Percentiles rank a stretch among this genome's conserved stretches.
Conservation (phyloP, 2,797 vertebrate species). For the Ctenopoma kingsleyae region DNA sequence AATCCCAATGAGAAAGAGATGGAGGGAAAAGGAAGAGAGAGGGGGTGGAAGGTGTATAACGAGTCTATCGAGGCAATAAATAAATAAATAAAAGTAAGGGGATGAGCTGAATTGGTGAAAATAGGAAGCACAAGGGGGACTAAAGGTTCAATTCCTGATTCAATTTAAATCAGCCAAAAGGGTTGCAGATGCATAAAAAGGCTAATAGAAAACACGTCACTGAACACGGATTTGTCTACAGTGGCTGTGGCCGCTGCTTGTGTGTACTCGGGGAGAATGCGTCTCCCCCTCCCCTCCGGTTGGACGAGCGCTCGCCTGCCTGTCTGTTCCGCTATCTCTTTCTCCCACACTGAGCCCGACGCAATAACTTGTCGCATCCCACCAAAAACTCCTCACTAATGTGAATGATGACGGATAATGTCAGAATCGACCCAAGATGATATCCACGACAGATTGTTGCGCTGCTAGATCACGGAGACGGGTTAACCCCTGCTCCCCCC, state of each 20-base stretch:
- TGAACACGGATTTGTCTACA: slow-evolving; percentile 79
- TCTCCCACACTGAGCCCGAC: slow-evolving; percentile 65
- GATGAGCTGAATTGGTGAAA: slow-evolving; percentile 35
- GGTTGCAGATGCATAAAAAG: slow-evolving; percentile 48
- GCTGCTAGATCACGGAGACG: slow-evolving; percentile 31
- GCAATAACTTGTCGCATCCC: slow-evolving; percentile 82
- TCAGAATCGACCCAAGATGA: slow-evolving; percentile 43
- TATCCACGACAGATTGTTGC: slow-evolving; percentile 24
- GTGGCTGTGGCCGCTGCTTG: slow-evolving; percentile 78
- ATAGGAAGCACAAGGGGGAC: slow-evolving; percentile 32
- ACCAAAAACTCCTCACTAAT: slow-evolving; percentile 55
- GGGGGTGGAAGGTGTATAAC: slow-evolving; percentile 59
- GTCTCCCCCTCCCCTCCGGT: slow-evolving; percentile 63
- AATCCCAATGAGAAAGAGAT: slow-evolving; percentile 67
- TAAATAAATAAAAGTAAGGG: slow-evolving; percentile 23
- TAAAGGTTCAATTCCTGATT: slow-evolving; percentile 23
- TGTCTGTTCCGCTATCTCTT: slow-evolving; percentile 66
- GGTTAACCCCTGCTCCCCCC: not conserved
- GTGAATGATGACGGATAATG: slow-evolving; percentile 44
- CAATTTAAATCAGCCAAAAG: slow-evolving; percentile 50
- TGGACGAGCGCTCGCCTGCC: slow-evolving; percentile 60
- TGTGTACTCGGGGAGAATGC: slow-evolving; percentile 76
- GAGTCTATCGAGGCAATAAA: slow-evolving; percentile 55
- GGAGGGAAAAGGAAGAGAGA: slow-evolving; percentile 54
- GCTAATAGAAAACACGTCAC: slow-evolving; percentile 82